Conservation (phyloP, 2,797 vertebrate species). For the Dendrocincla fuliginosa region DNA sequence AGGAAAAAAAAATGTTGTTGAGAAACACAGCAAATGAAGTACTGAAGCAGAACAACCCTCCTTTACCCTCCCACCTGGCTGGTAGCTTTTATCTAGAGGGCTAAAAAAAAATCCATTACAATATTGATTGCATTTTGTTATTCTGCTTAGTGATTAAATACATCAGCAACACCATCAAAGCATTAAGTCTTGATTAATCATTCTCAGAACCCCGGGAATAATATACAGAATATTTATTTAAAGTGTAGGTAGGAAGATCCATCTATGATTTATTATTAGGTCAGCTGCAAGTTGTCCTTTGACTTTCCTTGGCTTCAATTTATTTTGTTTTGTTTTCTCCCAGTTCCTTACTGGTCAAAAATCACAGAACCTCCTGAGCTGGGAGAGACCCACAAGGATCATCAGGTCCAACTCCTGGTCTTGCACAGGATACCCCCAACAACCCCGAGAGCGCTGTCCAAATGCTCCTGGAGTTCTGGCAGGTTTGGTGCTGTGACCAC, state of each 20-base stretch:
- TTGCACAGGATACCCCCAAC: neutral
- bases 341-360: neutral
- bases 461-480: neutral
- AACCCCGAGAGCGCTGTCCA: neutral
- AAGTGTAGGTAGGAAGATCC: neutral
- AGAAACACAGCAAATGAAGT: neutral
- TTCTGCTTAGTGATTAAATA: constrained; percentile 55
- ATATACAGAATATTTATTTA: constrained; percentile 10
- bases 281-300: neutral
- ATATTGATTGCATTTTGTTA: constrained; percentile 58
- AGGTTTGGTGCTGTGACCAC: neutral
- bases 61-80: neutral
- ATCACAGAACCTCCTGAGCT: neutral
- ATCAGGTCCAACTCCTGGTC: neutral
- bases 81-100: neutral
- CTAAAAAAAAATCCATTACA: neutral
- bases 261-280: neutral
- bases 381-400: neutral
- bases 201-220: neutral
- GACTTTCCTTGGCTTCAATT: neutral
- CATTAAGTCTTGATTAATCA: constrained; percentile 54
- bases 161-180: neutral
- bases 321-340: neutral
- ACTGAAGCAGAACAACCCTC: neutral
- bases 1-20: neutral